Percentiles rank a stretch among this genome's conserved stretches.
Conservation (phyloP, 2,113 vertebrate species). For the Nothobranchius furzeri region DNA sequence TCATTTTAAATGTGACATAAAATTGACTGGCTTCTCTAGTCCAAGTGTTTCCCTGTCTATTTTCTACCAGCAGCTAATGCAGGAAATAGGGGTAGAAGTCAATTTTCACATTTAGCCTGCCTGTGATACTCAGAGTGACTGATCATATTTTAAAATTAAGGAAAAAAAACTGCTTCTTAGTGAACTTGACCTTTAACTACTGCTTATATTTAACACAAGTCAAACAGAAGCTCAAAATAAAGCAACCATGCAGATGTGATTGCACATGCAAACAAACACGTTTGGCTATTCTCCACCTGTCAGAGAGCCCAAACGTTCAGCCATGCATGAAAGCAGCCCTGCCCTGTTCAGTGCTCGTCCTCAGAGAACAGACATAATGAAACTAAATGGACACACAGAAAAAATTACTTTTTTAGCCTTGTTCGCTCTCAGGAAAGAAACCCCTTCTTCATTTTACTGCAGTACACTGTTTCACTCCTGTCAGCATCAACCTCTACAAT, state of each 20-base stretch:
- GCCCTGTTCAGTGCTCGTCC: constrained; percentile 40
- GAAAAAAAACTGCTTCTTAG: too few relatives aligned
- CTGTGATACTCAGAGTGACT: too few relatives aligned
- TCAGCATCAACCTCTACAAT: constrained; percentile 33
- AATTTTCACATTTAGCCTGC: too few relatives aligned
- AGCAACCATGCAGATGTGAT: constrained; percentile 11
- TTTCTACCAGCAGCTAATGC: too few relatives aligned
- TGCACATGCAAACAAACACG: constrained; percentile 16
- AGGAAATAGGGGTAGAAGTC: too few relatives aligned
- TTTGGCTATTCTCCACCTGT: constrained; percentile 53
- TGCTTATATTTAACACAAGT: constrained; percentile 27
- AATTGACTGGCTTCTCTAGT: too few relatives aligned
- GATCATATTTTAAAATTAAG: too few relatives aligned
- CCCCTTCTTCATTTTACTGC: constrained; percentile 21
- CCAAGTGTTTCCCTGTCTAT: too few relatives aligned
- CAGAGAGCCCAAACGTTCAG: constrained; percentile 50
- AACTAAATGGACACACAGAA: background rate
- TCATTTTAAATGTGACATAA: too few relatives aligned
- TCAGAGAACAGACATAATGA: constrained; percentile 44
- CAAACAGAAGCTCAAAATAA: constrained; percentile 24
- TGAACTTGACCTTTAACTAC: constrained; percentile 1
- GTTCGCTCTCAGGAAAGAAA: background rate
- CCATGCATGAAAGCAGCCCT: constrained; percentile 30
- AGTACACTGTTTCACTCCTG: background rate
- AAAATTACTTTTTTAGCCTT: background rate